These are phyloP conservation scores for Pedicia rivosa DNA, from an alignment of 2,888 invertebrate genomes.

Conservation along the genomic window DNA sequence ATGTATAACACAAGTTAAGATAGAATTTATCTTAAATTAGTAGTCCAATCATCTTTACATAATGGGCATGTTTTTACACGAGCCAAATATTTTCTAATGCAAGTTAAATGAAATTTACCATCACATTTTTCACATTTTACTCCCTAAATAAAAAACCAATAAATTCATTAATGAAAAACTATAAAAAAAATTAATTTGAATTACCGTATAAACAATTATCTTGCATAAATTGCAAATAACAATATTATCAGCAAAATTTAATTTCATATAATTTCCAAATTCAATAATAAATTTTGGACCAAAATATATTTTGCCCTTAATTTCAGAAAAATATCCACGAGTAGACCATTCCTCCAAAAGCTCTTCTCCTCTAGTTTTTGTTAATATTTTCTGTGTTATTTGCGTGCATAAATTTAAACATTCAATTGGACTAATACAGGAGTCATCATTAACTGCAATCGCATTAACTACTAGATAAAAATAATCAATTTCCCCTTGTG, in stretches of 20 bases:
- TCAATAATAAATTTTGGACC: not conserved
- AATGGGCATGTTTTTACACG: not conserved
- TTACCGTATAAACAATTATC: not conserved
- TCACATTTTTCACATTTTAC: not conserved
- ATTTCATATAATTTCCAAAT: not conserved
- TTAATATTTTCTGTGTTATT: not conserved
- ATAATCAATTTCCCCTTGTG: not conserved
- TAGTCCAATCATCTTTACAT: slow-evolving; percentile 1
- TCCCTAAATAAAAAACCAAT: not conserved
- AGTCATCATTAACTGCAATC: not conserved
- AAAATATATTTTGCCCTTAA: not conserved
- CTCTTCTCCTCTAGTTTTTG: not conserved
- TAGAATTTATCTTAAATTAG: no score
- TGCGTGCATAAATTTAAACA: not conserved
- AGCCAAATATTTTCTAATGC: slow-evolving; percentile 1
- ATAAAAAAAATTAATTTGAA: no score
- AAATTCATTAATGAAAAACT: no score
- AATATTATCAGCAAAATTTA: not conserved
- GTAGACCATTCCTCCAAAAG: not conserved
- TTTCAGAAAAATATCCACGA: not conserved
- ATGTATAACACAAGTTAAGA: no score
- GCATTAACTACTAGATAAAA: not conserved
- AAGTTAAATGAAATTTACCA: not conserved
- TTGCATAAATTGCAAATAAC: not conserved
- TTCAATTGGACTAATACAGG: not conserved